A percentile compares a stretch with the other conserved stretches of the same genome.
Evolutionary conservation across 2,113 vertebrate species (phyloP).

Genomic region (Panthera leo): DNA sequence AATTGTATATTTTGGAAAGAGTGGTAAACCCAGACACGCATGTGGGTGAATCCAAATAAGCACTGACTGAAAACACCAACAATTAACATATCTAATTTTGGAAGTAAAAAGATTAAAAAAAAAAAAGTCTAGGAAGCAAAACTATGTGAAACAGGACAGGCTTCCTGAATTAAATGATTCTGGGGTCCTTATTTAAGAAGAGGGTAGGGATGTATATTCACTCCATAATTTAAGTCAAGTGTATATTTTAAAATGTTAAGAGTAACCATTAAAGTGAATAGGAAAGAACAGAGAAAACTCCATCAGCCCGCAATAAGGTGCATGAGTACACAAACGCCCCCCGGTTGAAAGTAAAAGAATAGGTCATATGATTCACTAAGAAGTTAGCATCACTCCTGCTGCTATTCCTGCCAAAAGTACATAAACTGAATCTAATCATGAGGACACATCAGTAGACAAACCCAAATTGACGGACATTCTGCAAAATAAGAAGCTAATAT

Average conservation of each 20-base stretch:
- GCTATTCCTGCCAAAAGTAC: neutral
- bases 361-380: neutral
- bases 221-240: conserved; percentile 7
- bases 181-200: neutral
- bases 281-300: neutral
- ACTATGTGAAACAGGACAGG: neutral
- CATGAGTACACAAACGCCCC: neutral
- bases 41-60: neutral
- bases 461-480: neutral
- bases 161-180: neutral
- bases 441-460: neutral
- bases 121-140: neutral
- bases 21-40: neutral
- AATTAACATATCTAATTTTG: neutral
- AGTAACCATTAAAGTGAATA: neutral
- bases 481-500: neutral
- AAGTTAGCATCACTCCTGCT: neutral
- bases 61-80: neutral
- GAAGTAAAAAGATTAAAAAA: neutral
- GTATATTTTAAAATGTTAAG: neutral
- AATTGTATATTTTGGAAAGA: neutral
- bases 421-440: neutral
- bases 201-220: neutral
- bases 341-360: neutral
- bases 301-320: neutral